Percentiles rank a stretch among this genome's conserved stretches.
Evolutionary conservation across 1,140 invertebrate genomes (phyloP).

Genomic region (Triops longicaudatus): DNA sequence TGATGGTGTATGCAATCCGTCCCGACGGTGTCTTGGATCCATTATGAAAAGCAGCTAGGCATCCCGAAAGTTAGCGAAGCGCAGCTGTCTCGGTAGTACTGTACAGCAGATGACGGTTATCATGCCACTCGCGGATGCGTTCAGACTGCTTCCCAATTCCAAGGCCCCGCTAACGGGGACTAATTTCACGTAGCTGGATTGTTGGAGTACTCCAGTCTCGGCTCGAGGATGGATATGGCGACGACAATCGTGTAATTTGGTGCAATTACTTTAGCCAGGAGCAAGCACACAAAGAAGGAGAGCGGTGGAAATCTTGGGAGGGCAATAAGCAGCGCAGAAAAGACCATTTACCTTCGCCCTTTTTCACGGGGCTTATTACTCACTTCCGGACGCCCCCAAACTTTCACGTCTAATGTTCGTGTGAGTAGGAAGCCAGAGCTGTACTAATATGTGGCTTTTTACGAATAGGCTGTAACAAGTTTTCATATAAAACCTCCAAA

Average conservation of each 20-base stretch:
- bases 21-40: neutral
- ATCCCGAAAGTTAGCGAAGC: neutral
- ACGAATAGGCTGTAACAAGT: no score
- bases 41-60: neutral
- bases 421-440: no score
- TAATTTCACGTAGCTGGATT: neutral
- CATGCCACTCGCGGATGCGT: neutral
- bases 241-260: conserved; percentile 6
- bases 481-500: no score
- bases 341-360: neutral
- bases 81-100: neutral
- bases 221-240: neutral
- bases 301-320: neutral
- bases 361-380: neutral
- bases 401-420: neutral
- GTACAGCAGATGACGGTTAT: conserved; percentile 7
- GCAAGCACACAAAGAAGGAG: neutral
- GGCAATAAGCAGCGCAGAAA: neutral
- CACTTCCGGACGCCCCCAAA: neutral
- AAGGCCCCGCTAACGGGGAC: neutral
- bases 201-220: neutral
- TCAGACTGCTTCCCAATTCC: conserved; percentile 8
- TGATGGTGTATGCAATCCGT: no score
- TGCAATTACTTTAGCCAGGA: conserved; percentile 6
- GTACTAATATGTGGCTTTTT: no score